Evolutionary conservation across 2,888 invertebrate genomes (phyloP), one percentile per base, ranked within the genome.

Genomic region (Tanytarsus gracilentus): DNA sequence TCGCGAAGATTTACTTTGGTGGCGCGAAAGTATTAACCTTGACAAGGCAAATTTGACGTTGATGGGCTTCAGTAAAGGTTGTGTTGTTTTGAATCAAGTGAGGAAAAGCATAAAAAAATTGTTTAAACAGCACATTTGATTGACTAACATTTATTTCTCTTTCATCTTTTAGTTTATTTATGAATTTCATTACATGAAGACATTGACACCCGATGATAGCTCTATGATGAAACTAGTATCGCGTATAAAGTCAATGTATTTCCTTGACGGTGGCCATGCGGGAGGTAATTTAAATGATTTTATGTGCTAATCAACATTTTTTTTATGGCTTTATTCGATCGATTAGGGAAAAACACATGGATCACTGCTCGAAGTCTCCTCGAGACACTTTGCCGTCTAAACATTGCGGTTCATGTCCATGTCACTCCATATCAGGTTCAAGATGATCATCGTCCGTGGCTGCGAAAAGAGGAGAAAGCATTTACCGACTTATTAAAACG

Each of bases 221-320:
- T 79, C 80, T 52, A 79, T 81, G 75, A 78, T 79, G 70, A 77
- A 78, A 63, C 76, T 87, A 64, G 78, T 86, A n/a, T 77, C 78
- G 14, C 78, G 79, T 61, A 83, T 94, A 56, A 77, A 78, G 64
- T 79, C 81, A 64, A 86, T 94, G 82, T 89, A 85, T 74, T 95
- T 92, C 92, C 72, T 94, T 68, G 93, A 94, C 74, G 91, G 92
- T 2, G 93, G 93, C 0, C 93, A 94, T 74, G 83, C 85, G n/a
- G 94, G 93, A 14, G 83, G 84, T 0, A 44, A 18, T 23, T 23
- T n/a, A n/a, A 44, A 21, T 2, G 8, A 7, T 44, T 3, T 1
- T 18, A 21, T 1, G 7, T 3, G 11, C 11, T 9, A 44, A 44
- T 44, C 21, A 40, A 16, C 21, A 18, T 1, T 5, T 11, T 2